Percentiles rank a stretch among this genome's conserved stretches.
phyloP scores from a whole-genome alignment of 2,113 vertebrate genomes.

The Tupaia chinensis region DNA sequence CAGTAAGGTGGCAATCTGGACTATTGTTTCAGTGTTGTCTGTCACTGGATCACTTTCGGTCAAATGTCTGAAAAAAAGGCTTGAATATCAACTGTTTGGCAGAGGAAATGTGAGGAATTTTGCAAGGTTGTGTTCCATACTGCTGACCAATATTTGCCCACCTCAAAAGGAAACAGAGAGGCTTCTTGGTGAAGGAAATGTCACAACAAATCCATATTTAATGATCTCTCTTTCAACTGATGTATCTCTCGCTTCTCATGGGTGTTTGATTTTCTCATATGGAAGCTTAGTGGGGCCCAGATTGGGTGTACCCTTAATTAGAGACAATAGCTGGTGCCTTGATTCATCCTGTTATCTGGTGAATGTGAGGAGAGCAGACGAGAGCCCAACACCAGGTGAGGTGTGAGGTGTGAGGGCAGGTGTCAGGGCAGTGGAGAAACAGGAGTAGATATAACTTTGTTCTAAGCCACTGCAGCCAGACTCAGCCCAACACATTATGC shows the following conservation, averaged over 20 bases:
- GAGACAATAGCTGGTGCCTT: not conserved
- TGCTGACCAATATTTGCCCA: not conserved
- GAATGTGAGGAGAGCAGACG: not conserved
- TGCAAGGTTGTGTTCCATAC: not conserved
- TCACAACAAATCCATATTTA: not conserved
- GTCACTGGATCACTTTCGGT: not conserved
- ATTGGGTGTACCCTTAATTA: not conserved
- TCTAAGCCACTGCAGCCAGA: not conserved
- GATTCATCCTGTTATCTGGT: not conserved
- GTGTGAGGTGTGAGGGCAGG: not conserved
- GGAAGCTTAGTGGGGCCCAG: not conserved
- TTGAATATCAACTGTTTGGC: not conserved
- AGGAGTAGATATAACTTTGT: not conserved
- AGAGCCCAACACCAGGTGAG: not conserved
- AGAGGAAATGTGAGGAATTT: not conserved
- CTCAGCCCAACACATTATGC: not conserved
- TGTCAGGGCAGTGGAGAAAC: not conserved
- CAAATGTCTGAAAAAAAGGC: slow-evolving; percentile 5
- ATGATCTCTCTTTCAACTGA: not conserved
- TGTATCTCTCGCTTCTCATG: not conserved
- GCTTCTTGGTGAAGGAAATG: not conserved
- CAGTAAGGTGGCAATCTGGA: not conserved
- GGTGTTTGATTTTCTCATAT: not conserved
- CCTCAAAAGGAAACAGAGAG: not conserved
- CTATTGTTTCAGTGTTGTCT: not conserved